A percentile compares a stretch with the other conserved stretches of the same genome.
Conservation (phyloP, 53 echinoderm and acorn worm genomes). For the Pentamera pediparva region DNA sequence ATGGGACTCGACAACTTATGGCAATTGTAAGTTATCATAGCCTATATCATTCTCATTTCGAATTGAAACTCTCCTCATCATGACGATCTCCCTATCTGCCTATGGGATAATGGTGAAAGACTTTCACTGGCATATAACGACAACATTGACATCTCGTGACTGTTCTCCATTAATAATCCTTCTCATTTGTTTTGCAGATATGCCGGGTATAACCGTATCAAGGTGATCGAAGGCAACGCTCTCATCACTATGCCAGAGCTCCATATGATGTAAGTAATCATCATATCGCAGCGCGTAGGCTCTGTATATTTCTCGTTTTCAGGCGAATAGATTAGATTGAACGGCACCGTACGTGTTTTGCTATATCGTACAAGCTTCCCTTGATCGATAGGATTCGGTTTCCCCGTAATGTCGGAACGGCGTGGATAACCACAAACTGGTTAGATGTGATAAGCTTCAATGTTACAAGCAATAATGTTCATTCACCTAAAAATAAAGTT, state of each 20-base stretch:
- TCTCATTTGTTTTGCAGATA: constrained; percentile 11
- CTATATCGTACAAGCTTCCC: not conserved
- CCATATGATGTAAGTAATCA: constrained; percentile 33
- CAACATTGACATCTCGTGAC: not conserved
- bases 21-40: constrained; percentile 17
- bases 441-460: too few relatives aligned
- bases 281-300: not conserved
- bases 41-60: not conserved
- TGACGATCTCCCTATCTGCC: too few relatives aligned
- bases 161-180: not conserved
- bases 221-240: not conserved
- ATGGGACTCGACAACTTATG: not conserved
- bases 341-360: too few relatives aligned
- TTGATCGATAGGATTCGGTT: not conserved
- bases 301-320: too few relatives aligned
- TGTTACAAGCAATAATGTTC: too few relatives aligned
- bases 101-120: not conserved
- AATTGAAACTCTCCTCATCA: not conserved
- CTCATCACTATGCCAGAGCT: constrained; percentile 1
- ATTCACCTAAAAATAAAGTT: too few relatives aligned
- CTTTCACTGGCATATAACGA: not conserved
- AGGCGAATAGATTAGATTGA: too few relatives aligned
- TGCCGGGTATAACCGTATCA: not conserved
- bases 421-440: too few relatives aligned
- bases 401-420: not conserved